Conservation (phyloP, 1,140 invertebrate genomes). For the Pararge aegeria region DNA sequence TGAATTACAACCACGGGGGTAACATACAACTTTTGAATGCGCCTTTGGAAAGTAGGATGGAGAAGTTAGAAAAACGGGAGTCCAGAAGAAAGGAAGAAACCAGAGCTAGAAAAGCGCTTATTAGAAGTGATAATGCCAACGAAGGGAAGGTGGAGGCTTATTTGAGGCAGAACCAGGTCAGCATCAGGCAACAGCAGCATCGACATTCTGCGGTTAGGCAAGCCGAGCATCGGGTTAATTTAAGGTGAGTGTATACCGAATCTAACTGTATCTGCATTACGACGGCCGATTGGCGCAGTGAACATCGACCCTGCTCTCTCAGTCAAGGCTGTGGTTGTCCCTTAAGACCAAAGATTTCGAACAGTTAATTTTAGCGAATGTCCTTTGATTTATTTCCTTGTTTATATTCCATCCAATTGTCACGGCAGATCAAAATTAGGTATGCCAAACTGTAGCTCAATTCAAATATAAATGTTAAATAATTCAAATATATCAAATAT, state of each 20-base stretch:
- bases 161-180: constrained; percentile 71
- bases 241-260: constrained; percentile 59
- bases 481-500: too few species aligned
- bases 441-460: too few species aligned
- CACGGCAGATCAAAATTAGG: too few species aligned
- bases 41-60: constrained; percentile 43
- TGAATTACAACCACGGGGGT: constrained; percentile 75
- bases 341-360: too few species aligned
- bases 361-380: too few species aligned
- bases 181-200: constrained; percentile 70
- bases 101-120: constrained; percentile 43
- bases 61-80: constrained; percentile 53
- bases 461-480: too few species aligned
- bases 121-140: constrained; percentile 46
- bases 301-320: too few species aligned
- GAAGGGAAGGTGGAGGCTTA: constrained; percentile 74
- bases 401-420: too few species aligned
- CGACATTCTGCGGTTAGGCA: constrained; percentile 69
- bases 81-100: constrained; percentile 52
- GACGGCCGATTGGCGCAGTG: too few species aligned
- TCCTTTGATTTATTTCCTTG: too few species aligned
- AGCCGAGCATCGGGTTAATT: constrained; percentile 73
- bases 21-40: constrained; percentile 63
- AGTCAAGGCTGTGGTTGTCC: too few species aligned
- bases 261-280: too few species aligned